Conservation (phyloP, 2,888 invertebrate genomes). For the Apamea crenata region DNA sequence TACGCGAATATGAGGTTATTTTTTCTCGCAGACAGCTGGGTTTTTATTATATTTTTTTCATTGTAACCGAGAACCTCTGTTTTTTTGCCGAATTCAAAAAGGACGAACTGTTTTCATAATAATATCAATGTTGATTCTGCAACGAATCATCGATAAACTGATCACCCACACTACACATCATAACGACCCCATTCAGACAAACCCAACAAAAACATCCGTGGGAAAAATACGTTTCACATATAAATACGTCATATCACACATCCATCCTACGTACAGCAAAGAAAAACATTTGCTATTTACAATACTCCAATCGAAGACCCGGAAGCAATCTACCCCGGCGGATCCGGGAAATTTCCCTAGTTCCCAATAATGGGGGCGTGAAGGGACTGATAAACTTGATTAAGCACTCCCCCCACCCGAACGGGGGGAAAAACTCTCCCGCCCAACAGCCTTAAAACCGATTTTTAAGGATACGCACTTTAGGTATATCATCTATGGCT, state of each 20-base stretch:
- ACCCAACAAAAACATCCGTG: constrained; percentile 20
- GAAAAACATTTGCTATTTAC: constrained; percentile 59
- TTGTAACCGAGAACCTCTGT: not conserved
- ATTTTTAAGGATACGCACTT: constrained; percentile 62
- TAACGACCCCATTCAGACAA: constrained; percentile 6
- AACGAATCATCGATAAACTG: not conserved
- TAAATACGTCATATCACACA: constrained; percentile 30
- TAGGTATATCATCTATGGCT: constrained; percentile 42
- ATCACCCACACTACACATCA: not conserved
- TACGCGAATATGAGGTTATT: not conserved
- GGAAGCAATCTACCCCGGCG: constrained; percentile 68
- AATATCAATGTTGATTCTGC: not conserved
- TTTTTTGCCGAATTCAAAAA: not conserved
- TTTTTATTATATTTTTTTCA: not conserved
- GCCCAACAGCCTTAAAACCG: constrained; percentile 67
- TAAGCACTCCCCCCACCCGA: constrained; percentile 68
- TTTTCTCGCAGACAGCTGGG: not conserved
- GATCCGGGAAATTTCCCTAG: constrained; percentile 69
- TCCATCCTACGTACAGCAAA: constrained; percentile 23
- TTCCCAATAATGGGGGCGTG: constrained; percentile 70
- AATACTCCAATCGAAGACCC: constrained; percentile 66
- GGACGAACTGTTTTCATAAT: not conserved
- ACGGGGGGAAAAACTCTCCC: constrained; percentile 65
- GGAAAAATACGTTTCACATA: constrained; percentile 20
- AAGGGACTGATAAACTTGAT: constrained; percentile 76